Conservation (phyloP, 2,113 vertebrate genomes). For the Puffinus mauretanicus region DNA sequence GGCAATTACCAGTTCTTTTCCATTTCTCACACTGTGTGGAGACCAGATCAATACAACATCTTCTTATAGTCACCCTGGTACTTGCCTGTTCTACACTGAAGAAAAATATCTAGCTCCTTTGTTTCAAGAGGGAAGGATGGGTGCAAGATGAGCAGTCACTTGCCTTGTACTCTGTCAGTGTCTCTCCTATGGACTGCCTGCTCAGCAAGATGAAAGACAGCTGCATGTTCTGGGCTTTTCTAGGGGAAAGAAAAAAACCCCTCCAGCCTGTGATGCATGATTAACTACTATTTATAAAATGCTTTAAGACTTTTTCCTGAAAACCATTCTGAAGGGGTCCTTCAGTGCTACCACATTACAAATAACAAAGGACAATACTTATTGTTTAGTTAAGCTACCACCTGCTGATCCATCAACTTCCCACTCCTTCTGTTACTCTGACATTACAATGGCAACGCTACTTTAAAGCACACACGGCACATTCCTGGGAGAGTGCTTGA, state of each 20-base stretch:
- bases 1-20: neutral
- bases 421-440: neutral
- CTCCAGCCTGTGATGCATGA: neutral
- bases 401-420: neutral
- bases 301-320: neutral
- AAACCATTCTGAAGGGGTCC: neutral
- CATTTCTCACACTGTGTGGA: neutral
- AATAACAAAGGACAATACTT: neutral
- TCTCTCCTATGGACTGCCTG: neutral
- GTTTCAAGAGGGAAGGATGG: neutral
- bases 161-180: neutral
- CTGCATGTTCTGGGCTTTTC: neutral
- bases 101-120: neutral
- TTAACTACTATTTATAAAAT: neutral
- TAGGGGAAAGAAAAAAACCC: neutral
- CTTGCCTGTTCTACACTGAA: neutral
- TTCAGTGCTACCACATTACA: neutral
- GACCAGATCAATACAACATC: neutral
- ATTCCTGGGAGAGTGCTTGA: neutral
- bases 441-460: neutral
- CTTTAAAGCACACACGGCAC: neutral
- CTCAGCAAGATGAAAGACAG: neutral
- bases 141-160: neutral
- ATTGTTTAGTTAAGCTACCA: neutral
- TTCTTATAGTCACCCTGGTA: neutral